Evolutionary conservation across 23 tunicate genomes (phyloP).

Genomic region (Aplidium turbinatum): DNA sequence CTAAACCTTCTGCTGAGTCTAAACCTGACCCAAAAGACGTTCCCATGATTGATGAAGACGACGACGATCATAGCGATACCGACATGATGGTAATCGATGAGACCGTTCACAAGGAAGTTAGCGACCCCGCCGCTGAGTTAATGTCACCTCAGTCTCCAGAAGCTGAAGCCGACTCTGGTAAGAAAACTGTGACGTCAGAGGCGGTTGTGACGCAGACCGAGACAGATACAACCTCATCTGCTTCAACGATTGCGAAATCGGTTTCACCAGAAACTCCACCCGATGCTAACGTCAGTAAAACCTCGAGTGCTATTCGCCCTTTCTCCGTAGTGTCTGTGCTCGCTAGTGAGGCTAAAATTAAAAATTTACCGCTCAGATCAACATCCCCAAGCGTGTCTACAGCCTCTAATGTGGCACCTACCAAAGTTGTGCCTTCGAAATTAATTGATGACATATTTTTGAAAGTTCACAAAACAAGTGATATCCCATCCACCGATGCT

Average conservation of each 20-base stretch:
- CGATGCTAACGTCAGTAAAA: neutral
- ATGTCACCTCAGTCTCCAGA: conserved; percentile 23
- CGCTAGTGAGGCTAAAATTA: conserved; percentile 9
- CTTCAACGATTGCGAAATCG: neutral
- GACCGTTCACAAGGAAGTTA: neutral
- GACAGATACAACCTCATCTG: neutral
- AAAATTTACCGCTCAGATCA: conserved; percentile 1
- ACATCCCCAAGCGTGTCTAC: neutral
- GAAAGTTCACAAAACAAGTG: conserved; percentile 30
- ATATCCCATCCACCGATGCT: neutral
- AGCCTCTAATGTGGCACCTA: neutral
- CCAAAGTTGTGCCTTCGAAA: conserved; percentile 43
- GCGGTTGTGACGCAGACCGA: neutral
- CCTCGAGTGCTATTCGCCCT: neutral
- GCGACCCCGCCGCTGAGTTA: neutral
- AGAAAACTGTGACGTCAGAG: neutral
- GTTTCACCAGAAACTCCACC: neutral
- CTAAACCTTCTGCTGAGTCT: neutral
- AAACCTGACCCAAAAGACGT: conserved; percentile 12
- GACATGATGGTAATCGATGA: conserved; percentile 74
- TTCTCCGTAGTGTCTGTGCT: conserved; percentile 25
- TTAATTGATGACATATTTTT: conserved; percentile 53
- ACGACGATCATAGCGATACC: conserved; percentile 52
- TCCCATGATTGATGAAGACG: conserved; percentile 26
- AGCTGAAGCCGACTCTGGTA: neutral